These are phyloP conservation scores for Gadopsis bispinosus DNA, from an alignment of 2,797 vertebrate species.

Conservation along the genomic window DNA sequence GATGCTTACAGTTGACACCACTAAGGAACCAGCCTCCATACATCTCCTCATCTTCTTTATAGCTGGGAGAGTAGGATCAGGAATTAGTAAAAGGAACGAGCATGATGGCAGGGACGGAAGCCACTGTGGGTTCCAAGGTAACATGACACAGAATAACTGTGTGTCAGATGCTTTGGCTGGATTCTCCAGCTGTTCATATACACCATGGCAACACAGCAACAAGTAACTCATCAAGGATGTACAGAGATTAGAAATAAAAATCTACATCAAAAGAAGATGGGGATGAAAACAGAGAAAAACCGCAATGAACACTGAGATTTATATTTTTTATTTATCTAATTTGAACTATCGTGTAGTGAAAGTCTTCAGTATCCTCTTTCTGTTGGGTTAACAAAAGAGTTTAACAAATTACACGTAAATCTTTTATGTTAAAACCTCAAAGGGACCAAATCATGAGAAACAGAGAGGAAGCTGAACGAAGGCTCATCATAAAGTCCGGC, in stretches of 20 bases:
- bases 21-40: too few relatives aligned
- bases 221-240: background rate
- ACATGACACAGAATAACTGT: background rate
- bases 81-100: too few relatives aligned
- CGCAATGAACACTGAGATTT: background rate
- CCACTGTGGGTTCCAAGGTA: background rate
- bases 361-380: too few relatives aligned
- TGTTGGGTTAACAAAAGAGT: too few relatives aligned
- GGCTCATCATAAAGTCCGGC: background rate
- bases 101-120: too few relatives aligned
- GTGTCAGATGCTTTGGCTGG: background rate
- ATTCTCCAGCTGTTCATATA: background rate
- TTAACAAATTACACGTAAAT: too few relatives aligned
- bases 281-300: background rate
- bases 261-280: background rate
- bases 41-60: too few relatives aligned
- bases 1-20: background rate
- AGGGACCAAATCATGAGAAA: background rate
- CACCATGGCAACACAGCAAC: background rate
- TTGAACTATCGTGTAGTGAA: background rate
- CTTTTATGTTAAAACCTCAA: too few relatives aligned
- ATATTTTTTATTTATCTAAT: background rate
- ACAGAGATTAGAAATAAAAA: background rate
- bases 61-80: too few relatives aligned
- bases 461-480: too few relatives aligned